Base-by-base conservation (phyloP, 2,113 vertebrate species). In the Opisthocomus hoazin region DNA sequence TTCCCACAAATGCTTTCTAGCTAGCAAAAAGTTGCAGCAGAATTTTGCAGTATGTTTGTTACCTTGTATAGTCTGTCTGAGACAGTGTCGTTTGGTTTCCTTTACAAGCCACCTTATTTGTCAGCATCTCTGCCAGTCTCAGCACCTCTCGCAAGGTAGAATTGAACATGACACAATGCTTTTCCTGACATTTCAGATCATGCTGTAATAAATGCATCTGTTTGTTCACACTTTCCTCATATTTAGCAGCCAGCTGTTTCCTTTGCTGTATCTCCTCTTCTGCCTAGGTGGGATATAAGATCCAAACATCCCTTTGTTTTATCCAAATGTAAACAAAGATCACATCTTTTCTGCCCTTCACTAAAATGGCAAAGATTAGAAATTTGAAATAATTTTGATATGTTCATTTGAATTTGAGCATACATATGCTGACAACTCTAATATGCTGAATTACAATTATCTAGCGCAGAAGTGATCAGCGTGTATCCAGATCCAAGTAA, bases 191-290 rank as follows among this genome's bases (percentile, higher is more conserved):
- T 5, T n/a, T 58, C 61, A 98, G 90, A 63, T 98, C 98, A 46
- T 91, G 94, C 58, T 30, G 90, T 39, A 98, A 50, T 15, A 97
- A 95, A 81, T 97, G 94, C 56, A 98, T 92, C 78, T 99, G 99
- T 58, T 70, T 98, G 61, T 92, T 91, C 16, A 99, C 80, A 51
- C 97, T 94, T 46, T 96, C 97, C 73, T 97, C 96, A 6, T 99
- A 96, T 74, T 98, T 96, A 3, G 95, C 93, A 7, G 98, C 99
- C 86, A 99, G 32, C 29, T 68, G 87, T 66, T 96, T 97, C 45
- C 99, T 97, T 45, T 73, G 84, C 50, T 45, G 71, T 50, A 98
- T 96, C 95, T 99, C 98, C 77, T 96, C 96, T 92, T 99, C 98
- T 43, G 98, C 97, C 54, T 99, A 29, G 34, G 53, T 24, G 37